Conservation (phyloP, 1,140 invertebrate species). For the Drosophila repleta region DNA sequence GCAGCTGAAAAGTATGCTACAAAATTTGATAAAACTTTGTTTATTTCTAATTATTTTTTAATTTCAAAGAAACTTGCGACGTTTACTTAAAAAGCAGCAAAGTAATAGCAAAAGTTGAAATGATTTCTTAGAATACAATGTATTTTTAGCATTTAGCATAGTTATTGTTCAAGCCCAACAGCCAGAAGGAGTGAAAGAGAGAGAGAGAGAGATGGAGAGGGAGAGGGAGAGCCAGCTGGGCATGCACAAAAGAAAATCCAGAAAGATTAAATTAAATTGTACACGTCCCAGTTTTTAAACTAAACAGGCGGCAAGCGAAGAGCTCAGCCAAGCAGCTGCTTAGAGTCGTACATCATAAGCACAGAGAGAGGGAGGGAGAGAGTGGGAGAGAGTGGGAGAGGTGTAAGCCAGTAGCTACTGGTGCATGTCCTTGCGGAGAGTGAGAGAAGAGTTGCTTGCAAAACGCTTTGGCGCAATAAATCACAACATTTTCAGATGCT, state of each 20-base stretch:
- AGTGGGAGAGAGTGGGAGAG: too few species aligned
- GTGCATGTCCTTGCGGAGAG: slow-evolving; percentile 21
- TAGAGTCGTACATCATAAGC: slow-evolving; percentile 59
- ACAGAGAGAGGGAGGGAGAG: not conserved
- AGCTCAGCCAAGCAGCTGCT: slow-evolving; percentile 49
- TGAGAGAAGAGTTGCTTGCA: slow-evolving; percentile 47
- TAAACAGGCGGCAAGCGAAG: slow-evolving; percentile 54
- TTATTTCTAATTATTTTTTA: not conserved
- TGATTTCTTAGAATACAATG: slow-evolving; percentile 1
- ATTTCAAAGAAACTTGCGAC: too few species aligned
- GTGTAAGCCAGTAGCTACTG: slow-evolving; percentile 29
- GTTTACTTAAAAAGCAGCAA: not conserved
- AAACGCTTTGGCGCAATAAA: slow-evolving; percentile 69
- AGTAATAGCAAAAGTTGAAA: not conserved
- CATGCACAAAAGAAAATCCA: slow-evolving; percentile 57
- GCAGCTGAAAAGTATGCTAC: slow-evolving; percentile 2
- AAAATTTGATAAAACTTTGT: not conserved
- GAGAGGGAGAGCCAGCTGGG: not conserved
- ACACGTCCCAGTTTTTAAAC: slow-evolving; percentile 76
- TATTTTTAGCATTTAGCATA: slow-evolving; percentile 1
- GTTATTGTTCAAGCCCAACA: not conserved
- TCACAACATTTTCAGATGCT: slow-evolving; percentile 81
- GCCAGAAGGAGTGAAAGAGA: too few species aligned
- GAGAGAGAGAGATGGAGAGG: not conserved
- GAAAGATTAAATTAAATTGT: slow-evolving; percentile 78